Evolutionary conservation across 1,140 invertebrate genomes (phyloP).

Genomic region (Drosophila burlai): DNA sequence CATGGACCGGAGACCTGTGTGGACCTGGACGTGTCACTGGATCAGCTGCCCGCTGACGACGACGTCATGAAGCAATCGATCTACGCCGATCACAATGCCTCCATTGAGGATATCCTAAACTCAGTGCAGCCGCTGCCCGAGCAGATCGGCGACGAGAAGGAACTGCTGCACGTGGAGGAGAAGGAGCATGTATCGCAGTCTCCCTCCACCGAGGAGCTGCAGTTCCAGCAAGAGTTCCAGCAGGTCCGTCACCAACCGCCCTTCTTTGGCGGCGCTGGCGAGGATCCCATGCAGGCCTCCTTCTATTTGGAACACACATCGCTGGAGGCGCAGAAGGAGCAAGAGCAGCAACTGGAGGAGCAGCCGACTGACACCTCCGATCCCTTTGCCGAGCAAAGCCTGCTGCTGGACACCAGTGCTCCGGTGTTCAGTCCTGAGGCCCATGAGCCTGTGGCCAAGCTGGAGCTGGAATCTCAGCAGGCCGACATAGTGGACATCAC

Average conservation of each 20-base stretch:
- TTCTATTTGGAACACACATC: conserved; percentile 75
- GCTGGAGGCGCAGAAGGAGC: conserved; percentile 36
- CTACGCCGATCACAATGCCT: conserved; percentile 55
- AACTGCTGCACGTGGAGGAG: conserved; percentile 73
- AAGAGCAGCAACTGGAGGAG: conserved; percentile 1
- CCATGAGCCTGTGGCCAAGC: conserved; percentile 39
- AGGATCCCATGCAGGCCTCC: conserved; percentile 78
- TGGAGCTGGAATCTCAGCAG: conserved; percentile 63
- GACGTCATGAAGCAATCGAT: conserved; percentile 74
- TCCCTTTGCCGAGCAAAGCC: conserved; percentile 46
- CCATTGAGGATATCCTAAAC: conserved; percentile 79
- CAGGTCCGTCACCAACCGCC: conserved; percentile 44
- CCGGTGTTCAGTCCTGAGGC: conserved; percentile 49
- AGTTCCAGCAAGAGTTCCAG: conserved; percentile 43
- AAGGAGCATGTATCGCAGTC: conserved; percentile 77
- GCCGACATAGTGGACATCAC: conserved; percentile 66
- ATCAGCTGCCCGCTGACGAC: conserved; percentile 17
- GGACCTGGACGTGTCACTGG: conserved; percentile 58
- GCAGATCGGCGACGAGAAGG: conserved; percentile 54
- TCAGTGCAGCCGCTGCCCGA: conserved; percentile 74
- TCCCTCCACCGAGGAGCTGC: conserved; percentile 78
- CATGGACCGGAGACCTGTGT: conserved; percentile 79
- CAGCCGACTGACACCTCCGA: conserved; percentile 8
- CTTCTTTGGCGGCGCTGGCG: conserved; percentile 29
- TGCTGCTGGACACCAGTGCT: conserved; percentile 67